Percentiles rank a stretch among this genome's conserved stretches.
Conservation (phyloP, 2,797 vertebrate genomes). For the Sebastes nivosus region DNA sequence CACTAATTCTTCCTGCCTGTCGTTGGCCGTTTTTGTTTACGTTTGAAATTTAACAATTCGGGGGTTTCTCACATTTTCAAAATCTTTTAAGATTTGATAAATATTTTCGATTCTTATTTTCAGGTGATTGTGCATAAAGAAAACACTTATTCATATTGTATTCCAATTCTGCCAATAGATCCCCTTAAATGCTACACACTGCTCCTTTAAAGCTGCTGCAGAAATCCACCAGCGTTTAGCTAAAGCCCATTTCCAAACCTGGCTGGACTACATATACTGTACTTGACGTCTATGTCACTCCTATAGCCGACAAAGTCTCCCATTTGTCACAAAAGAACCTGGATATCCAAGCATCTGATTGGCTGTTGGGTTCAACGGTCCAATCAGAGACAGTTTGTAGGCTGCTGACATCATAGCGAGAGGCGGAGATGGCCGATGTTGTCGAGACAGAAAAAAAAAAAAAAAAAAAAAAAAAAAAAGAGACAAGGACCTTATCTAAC, state of each 20-base stretch:
- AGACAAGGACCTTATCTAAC: conserved; percentile 10
- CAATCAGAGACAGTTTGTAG: conserved; percentile 14
- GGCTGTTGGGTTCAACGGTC: conserved; percentile 5
- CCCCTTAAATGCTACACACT: no score
- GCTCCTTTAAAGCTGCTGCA: background rate
- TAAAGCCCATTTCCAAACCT: background rate
- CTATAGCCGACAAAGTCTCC: background rate
- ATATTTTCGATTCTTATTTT: no score
- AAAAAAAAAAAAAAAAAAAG: background rate
- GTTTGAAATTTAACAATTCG: no score
- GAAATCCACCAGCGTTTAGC: background rate
- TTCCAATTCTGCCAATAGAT: no score
- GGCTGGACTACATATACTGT: background rate
- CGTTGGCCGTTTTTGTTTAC: no score
- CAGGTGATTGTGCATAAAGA: no score
- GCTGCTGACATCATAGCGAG: conserved; percentile 38
- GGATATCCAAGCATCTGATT: conserved; percentile 25
- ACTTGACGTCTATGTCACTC: background rate
- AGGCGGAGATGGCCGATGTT: conserved; percentile 5
- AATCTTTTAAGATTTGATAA: no score
- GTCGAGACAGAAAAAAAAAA: background rate
- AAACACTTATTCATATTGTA: no score
- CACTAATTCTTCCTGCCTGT: no score
- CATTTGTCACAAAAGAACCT: conserved; percentile 17
- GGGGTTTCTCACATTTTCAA: no score